A percentile compares a stretch with the other conserved stretches of the same genome.
Conservation (phyloP, 2,113 vertebrate genomes). For the Marmota flaviventris region DNA sequence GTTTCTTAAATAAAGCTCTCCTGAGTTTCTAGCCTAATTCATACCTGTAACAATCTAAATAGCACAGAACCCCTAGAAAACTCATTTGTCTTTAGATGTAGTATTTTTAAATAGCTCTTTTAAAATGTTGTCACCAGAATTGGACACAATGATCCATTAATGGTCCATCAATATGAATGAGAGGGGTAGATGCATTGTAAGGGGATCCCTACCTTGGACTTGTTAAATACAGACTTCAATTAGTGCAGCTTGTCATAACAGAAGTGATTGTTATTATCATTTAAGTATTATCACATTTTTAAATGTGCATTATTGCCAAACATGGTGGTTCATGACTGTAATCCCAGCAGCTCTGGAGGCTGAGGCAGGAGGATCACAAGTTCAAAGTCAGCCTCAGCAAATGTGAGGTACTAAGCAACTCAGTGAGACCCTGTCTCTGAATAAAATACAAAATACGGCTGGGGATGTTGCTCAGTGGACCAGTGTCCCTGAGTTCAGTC, state of each 20-base stretch:
- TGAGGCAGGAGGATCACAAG: no score
- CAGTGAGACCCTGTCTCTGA: no score
- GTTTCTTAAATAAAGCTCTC: not conserved
- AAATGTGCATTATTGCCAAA: no score
- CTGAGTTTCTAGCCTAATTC: not conserved
- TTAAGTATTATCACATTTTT: not conserved
- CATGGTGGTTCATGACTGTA: no score
- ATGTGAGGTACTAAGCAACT: no score
- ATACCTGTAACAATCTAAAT: not conserved
- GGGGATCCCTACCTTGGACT: not conserved
- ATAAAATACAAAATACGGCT: no score
- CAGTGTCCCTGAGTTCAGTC: no score
- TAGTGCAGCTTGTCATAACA: not conserved
- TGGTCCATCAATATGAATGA: not conserved
- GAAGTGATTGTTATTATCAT: not conserved
- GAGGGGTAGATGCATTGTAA: not conserved
- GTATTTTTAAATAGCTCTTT: not conserved
- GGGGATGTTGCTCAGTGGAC: no score
- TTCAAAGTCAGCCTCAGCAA: no score
- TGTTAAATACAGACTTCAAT: not conserved
- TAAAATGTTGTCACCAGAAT: not conserved
- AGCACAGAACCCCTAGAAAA: not conserved
- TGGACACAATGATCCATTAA: not conserved
- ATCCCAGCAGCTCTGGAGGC: no score
- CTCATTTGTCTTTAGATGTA: not conserved